A percentile compares a stretch with the other conserved stretches of the same genome.
phyloP scores from a whole-genome alignment of 2,113 vertebrate genomes.

The Zosterops pallidus region DNA sequence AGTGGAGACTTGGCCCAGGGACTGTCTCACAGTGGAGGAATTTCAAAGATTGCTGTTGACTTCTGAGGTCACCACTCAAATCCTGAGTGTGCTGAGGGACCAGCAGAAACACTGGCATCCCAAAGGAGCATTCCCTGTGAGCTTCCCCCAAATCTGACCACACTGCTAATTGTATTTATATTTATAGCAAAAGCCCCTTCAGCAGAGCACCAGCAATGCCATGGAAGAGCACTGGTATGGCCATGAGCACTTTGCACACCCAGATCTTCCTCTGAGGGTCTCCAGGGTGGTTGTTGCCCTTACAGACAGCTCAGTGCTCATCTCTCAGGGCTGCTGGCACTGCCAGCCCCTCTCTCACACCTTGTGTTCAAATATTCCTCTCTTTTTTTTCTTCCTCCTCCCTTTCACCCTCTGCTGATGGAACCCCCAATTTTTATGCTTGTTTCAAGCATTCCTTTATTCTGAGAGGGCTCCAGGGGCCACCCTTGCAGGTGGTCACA shows the following conservation, averaged over 20 bases:
- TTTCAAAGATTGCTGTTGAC: not conserved
- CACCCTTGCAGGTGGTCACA: not conserved
- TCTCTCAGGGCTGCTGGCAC: not conserved
- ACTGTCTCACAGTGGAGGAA: not conserved
- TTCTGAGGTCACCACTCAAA: not conserved
- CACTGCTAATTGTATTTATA: too few species aligned
- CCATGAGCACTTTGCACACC: not conserved
- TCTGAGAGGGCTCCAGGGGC: not conserved
- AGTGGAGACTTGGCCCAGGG: not conserved
- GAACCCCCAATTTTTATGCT: not conserved
- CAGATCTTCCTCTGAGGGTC: not conserved
- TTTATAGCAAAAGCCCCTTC: not conserved
- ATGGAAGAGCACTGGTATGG: not conserved
- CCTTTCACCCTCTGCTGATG: not conserved
- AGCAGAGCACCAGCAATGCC: not conserved
- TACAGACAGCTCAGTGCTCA: not conserved
- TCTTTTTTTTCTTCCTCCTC: not conserved
- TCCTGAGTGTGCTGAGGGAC: not conserved
- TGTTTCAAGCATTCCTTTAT: not conserved
- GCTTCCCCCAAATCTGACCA: not conserved
- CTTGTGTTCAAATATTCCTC: not conserved
- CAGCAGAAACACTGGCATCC: not conserved
- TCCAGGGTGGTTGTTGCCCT: not conserved
- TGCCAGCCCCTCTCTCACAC: not conserved
- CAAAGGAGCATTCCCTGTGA: not conserved